Evolutionary conservation across 2,113 vertebrate genomes (phyloP), one percentile per base, ranked within the genome.

Genomic region (Notarius quadriscutis): DNA sequence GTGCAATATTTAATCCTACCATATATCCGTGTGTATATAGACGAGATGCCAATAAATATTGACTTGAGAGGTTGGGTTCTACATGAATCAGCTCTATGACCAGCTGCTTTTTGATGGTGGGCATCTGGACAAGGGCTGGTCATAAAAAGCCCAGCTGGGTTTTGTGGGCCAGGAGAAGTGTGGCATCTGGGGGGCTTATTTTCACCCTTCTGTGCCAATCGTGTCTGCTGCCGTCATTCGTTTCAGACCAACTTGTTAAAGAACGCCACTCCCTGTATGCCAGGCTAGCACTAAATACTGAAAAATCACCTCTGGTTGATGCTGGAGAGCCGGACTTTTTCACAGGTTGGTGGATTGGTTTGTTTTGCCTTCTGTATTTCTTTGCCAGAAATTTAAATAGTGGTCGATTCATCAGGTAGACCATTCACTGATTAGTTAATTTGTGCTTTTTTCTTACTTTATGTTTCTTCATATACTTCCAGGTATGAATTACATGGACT

Each of bases 91-190:
- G 81, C 30, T 65, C 30, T 34, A 18, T 48, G 81, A 63, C 60
- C 94, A 95, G 93, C 94, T 95, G 94, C 92, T 93, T 88, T 89
- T 91, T 90, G 89, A 91, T 91, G 89, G 85, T 90, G 92, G 91
- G 89, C 89, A 63, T 93, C 93, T 93, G 92, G 90, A 67, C 88
- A 86, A 67, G 50, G 86, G 88, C 81, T 83, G 84, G 83, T 82
- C 87, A 86, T 92, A 92, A 92, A 81, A 91, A 91, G 81, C 86
- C 90, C 90, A 92, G 91, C 90, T 91, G 90, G 89, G 86, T 92
- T 93, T 91, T 86, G 87, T 84, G 86, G 90, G 51, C 81, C 67
- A 58, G 91, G 87, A 89, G 50, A 87, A 81, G 83, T 48, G 79
- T 90, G 88, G 88, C 90, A 91, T 89, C 88, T 91, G 88, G 83